phyloP scores from a whole-genome alignment of 2,888 invertebrate species.

The Pharmacophagus antenor region DNA sequence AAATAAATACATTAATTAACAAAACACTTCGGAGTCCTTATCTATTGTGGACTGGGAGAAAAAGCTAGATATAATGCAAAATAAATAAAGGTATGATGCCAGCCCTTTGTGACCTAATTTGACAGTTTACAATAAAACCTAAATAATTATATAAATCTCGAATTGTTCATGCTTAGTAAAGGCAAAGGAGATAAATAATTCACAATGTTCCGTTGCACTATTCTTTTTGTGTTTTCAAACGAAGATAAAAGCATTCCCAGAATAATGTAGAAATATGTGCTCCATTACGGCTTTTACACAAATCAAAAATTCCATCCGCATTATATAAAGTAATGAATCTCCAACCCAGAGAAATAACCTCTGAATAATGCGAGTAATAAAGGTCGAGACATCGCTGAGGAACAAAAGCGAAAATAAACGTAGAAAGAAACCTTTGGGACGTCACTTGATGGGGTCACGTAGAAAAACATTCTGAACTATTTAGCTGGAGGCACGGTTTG shows the following conservation, averaged over 20 bases:
- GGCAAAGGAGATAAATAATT: not conserved
- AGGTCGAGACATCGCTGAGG: conserved; percentile 54
- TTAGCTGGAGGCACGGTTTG: conserved; percentile 59
- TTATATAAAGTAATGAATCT: conserved; percentile 30
- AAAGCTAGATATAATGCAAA: no score
- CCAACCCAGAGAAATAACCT: conserved; percentile 40
- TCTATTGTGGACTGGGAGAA: no score
- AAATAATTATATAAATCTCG: not conserved
- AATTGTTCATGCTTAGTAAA: not conserved
- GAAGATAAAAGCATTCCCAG: not conserved
- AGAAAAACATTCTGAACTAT: conserved; percentile 67
- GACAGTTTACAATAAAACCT: no score
- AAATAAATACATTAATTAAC: no score
- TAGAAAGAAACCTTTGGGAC: conserved; percentile 50
- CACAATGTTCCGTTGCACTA: not conserved
- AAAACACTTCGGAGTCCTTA: no score
- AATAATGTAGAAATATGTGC: not conserved
- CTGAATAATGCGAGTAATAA: conserved; percentile 62
- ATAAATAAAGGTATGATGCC: no score
- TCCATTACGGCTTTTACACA: conserved; percentile 10
- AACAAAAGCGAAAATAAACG: conserved; percentile 54
- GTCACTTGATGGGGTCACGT: conserved; percentile 70
- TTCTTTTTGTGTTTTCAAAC: not conserved
- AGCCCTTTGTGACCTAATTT: no score
- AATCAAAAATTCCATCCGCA: conserved; percentile 11